Evolutionary conservation across 2,888 invertebrate species (phyloP), one percentile per base, ranked within the genome.

Genomic region (Argyresthia albistria): DNA sequence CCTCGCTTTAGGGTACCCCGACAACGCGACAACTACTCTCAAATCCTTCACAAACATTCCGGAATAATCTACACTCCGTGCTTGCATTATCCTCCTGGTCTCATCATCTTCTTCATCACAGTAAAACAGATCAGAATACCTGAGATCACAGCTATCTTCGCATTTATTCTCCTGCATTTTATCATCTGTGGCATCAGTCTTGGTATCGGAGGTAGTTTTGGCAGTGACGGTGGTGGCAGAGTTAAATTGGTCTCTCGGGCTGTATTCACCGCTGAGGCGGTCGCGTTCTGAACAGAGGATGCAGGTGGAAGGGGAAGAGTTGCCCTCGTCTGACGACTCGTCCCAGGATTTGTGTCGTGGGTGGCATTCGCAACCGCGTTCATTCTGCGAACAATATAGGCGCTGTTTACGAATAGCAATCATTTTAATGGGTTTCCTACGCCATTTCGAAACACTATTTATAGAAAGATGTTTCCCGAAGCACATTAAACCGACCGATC

Each of bases 281-380:
- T 25, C 25, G 11, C 35, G 10, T 59, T 80, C 80, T 15, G 76
- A 73, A 58, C 75, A 80, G 39, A 79, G 65, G 10, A 80, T 70
- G 63, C 82, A 83, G 55, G 81, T 83, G 46, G 84, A 82, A 0
- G 81, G 70, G 0, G 82, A 78, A 51, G 81, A 80, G 56, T 69
- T 73, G 52, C 69, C 75, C 46, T 68, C 68, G n/a, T 73, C 67
- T 6, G 59, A 43, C 43, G 53, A 59, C 52, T 60, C 62, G 53
- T 69, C 69, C 76, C 81, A 78, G 57, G 69, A 64, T 36, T 49
- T 16, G 48, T 15, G 12, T 10, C 14, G 48, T 12, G 25, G 35
- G 14, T 25, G 25, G 25, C 25, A 25, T 4, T 14, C 9, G 14
- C 39, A 42, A n/a, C 14, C 50, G n/a, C 50, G 42, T n/a, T 42